Conservation (phyloP, 2,113 vertebrate species). For the Datnioides undecimradiatus region DNA sequence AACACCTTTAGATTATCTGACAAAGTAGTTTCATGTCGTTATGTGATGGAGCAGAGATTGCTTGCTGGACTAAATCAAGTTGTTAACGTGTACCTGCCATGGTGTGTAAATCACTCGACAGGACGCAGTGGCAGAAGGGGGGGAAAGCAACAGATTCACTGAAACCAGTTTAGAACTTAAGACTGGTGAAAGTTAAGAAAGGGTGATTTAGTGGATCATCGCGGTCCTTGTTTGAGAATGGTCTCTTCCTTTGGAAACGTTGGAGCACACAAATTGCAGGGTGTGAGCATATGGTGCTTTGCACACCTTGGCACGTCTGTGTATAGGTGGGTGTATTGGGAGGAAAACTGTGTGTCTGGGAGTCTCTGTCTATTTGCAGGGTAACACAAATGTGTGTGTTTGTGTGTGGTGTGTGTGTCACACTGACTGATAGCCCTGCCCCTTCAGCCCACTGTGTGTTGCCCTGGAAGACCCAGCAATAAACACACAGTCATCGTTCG, state of each 20-base stretch:
- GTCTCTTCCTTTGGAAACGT: not conserved
- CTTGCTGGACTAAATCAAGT: not conserved
- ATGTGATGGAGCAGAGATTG: conserved; percentile 12
- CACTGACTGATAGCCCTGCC: conserved; percentile 58
- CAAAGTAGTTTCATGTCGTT: not conserved
- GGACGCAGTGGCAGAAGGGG: not conserved
- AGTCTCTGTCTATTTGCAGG: conserved; percentile 19
- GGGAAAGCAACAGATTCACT: not conserved
- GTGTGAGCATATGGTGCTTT: not conserved
- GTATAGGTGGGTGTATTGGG: not conserved
- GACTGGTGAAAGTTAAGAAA: not conserved
- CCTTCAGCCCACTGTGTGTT: conserved; percentile 46
- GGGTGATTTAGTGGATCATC: not conserved
- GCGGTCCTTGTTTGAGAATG: not conserved
- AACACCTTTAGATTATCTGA: conserved; percentile 33
- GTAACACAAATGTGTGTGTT: conserved; percentile 19
- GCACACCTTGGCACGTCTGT: not conserved
- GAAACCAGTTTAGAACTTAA: not conserved
- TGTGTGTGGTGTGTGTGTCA: conserved; percentile 34
- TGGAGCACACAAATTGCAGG: not conserved
- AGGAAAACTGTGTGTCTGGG: not conserved
- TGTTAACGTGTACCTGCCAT: conserved; percentile 8
- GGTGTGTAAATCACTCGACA: conserved; percentile 11
- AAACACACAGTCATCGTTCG: conserved; percentile 60
- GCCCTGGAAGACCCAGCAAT: conserved; percentile 59